These are phyloP conservation scores for Artibeus jamaicensis DNA, from an alignment of 2,797 vertebrate genomes.

Conservation along the genomic window DNA sequence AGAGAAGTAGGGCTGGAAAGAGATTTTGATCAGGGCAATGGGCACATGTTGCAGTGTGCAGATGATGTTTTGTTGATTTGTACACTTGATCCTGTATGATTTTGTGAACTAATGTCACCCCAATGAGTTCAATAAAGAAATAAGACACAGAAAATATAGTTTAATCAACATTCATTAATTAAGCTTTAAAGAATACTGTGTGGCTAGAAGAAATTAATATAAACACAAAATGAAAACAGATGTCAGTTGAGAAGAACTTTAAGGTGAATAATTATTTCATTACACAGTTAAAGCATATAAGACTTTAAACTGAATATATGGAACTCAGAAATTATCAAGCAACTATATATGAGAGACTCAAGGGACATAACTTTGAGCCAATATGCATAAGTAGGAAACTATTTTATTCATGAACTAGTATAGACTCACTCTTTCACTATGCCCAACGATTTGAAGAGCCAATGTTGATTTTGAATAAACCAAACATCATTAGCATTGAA, in stretches of 20 bases:
- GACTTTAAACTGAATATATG: not conserved
- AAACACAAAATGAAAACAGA: slow-evolving; percentile 24
- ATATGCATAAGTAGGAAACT: not conserved
- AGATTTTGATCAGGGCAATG: not conserved
- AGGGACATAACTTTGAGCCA: not conserved
- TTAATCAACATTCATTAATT: slow-evolving; percentile 63
- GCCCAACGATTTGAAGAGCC: not conserved
- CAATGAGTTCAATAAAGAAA: not conserved
- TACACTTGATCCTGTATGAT: not conserved
- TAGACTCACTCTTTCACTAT: not conserved
- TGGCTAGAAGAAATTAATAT: slow-evolving; percentile 36
- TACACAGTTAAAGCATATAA: not conserved
- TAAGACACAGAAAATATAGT: slow-evolving; percentile 67
- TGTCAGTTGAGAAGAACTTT: not conserved
- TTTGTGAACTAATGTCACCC: not conserved
- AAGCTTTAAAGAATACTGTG: slow-evolving; percentile 56
- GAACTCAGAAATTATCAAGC: not conserved
- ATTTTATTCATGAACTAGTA: not conserved
- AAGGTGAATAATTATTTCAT: not conserved
- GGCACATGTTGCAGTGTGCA: not conserved
- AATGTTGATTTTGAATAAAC: not conserved
- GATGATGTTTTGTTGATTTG: not conserved
- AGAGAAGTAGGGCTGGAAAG: not conserved
- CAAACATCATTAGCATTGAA: not conserved
- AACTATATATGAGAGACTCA: not conserved